These are phyloP conservation scores for Drosophila albomicans DNA, from an alignment of 1,140 invertebrate genomes.

Conservation along the genomic window DNA sequence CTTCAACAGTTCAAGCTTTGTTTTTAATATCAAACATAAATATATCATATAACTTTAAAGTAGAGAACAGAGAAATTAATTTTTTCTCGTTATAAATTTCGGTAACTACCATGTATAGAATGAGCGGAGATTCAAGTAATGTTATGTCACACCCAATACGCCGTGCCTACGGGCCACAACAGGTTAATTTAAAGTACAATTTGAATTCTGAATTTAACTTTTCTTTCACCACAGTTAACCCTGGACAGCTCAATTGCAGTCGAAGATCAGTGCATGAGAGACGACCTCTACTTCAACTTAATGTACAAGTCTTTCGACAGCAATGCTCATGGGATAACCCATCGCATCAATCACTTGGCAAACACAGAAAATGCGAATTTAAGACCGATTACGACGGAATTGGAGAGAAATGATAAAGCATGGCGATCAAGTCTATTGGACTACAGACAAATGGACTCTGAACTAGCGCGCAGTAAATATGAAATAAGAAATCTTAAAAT, in stretches of 20 bases:
- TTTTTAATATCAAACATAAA: background rate
- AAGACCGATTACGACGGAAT: background rate
- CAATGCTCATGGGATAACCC: background rate
- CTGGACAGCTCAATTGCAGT: background rate
- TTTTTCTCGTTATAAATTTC: slow-evolving; percentile 23
- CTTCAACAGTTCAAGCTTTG: too few relatives aligned
- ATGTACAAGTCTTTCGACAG: slow-evolving; percentile 28
- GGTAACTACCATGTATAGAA: slow-evolving; percentile 31
- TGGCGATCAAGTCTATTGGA: slow-evolving; percentile 6
- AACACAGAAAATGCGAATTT: background rate
- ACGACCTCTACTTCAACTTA: slow-evolving; percentile 28
- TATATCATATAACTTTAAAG: background rate
- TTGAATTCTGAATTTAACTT: background rate
- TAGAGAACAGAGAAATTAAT: background rate
- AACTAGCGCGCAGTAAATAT: slow-evolving; percentile 22
- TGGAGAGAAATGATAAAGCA: slow-evolving; percentile 32
- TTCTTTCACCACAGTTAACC: background rate
- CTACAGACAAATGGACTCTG: slow-evolving; percentile 12
- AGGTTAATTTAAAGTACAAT: background rate
- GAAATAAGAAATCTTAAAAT: background rate
- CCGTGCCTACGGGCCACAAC: background rate
- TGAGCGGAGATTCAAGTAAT: slow-evolving; percentile 12
- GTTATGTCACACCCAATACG: background rate
- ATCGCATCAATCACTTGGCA: background rate
- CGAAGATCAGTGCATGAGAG: slow-evolving; percentile 16